These are phyloP conservation scores for Lypha dubia DNA, from an alignment of 2,888 invertebrate species.

Conservation along the genomic window DNA sequence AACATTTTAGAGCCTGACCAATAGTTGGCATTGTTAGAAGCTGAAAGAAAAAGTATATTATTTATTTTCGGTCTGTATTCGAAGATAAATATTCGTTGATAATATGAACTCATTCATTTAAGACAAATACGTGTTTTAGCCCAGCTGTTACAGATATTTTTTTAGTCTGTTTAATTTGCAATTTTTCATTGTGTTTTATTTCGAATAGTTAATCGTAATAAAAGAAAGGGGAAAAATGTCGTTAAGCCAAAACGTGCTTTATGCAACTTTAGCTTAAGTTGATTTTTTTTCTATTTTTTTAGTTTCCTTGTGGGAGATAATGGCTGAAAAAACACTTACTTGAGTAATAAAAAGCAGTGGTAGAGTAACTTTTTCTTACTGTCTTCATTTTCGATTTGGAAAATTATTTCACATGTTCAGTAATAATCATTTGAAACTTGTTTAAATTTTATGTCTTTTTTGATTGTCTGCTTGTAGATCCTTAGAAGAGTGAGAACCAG, in stretches of 20 bases:
- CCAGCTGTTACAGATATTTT: conserved; percentile 63
- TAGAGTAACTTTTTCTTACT: not conserved
- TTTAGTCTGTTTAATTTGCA: conserved; percentile 27
- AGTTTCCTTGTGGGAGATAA: conserved; percentile 61
- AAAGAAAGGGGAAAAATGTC: conserved; percentile 60
- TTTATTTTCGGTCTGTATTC: not conserved
- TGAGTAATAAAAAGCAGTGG: not conserved
- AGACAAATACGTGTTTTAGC: conserved; percentile 34
- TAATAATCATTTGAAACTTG: too few relatives aligned
- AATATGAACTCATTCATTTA: conserved; percentile 50
- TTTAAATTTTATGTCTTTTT: too few relatives aligned
- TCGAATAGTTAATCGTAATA: conserved; percentile 35
- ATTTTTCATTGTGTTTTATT: conserved; percentile 39
- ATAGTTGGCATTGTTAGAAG: not conserved
- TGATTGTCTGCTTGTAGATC: too few relatives aligned
- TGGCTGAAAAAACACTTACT: conserved; percentile 38
- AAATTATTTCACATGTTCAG: not conserved
- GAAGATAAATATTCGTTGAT: conserved; percentile 62
- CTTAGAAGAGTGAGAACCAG: too few relatives aligned
- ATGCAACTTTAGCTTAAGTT: conserved; percentile 52
- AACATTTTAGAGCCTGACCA: conserved; percentile 4
- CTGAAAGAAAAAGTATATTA: conserved; percentile 47
- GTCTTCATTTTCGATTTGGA: too few relatives aligned
- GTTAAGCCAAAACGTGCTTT: conserved; percentile 66
- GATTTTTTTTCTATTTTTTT: not conserved